phyloP scores from a whole-genome alignment of 2,113 vertebrate genomes.

The Hepsetus odoe region DNA sequence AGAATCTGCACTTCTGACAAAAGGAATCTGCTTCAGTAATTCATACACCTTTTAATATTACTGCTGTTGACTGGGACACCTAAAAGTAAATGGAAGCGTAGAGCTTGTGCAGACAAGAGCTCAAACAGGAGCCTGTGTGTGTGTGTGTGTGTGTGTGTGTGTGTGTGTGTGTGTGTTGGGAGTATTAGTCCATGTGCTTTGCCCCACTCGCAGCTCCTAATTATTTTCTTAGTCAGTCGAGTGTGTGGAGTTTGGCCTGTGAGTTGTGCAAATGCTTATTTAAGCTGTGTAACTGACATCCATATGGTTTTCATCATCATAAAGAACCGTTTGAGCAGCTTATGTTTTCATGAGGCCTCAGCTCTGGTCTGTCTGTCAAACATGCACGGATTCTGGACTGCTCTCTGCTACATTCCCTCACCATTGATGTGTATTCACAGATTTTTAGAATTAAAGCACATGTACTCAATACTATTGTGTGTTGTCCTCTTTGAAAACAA shows the following conservation, averaged over 20 bases:
- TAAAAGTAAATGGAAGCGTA: neutral
- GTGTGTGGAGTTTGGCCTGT: slow-evolving; percentile 58
- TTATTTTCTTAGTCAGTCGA: slow-evolving; percentile 62
- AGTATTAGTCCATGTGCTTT: slow-evolving; percentile 44
- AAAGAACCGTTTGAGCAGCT: slow-evolving; percentile 55
- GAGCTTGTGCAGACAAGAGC: neutral
- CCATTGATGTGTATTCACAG: neutral
- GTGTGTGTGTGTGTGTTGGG: too few relatives aligned
- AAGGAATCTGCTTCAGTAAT: too few relatives aligned
- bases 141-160: slow-evolving; percentile 26
- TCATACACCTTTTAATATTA: neutral
- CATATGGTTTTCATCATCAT: slow-evolving; percentile 64
- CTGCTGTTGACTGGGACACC: neutral
- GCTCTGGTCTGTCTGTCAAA: slow-evolving; percentile 56
- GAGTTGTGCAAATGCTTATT: slow-evolving; percentile 64
- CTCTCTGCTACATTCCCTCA: neutral
- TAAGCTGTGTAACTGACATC: slow-evolving; percentile 60
- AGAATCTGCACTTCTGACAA: too few relatives aligned
- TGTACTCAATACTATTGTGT: neutral
- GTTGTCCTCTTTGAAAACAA: neutral
- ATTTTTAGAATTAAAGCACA: slow-evolving; percentile 20
- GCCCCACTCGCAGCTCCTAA: slow-evolving; percentile 54
- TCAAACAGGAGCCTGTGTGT: slow-evolving; percentile 21
- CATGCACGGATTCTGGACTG: slow-evolving; percentile 5
- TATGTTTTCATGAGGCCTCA: slow-evolving; percentile 54